These are phyloP conservation scores for Polyommatus iphigenia DNA, from an alignment of 2,888 invertebrate species.

Conservation along the genomic window DNA sequence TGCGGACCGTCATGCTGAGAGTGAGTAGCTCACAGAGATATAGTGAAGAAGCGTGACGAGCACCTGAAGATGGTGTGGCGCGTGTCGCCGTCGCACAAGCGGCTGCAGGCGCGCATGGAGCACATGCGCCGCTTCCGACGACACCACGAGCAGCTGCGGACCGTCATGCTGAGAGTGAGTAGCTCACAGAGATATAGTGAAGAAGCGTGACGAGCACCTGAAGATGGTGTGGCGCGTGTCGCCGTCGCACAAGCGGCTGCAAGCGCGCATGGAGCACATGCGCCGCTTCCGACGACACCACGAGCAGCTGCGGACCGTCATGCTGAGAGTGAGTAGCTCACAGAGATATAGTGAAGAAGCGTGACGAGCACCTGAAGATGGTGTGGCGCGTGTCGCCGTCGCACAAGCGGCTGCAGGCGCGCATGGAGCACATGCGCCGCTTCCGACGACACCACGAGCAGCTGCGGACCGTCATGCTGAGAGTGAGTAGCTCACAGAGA, in stretches of 20 bases:
- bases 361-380: too few species aligned
- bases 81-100: slow-evolving; percentile 96
- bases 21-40: slow-evolving; percentile 79
- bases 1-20: slow-evolving; percentile 97
- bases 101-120: slow-evolving; percentile 96
- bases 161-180: slow-evolving; percentile 91
- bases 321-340: slow-evolving; percentile 83
- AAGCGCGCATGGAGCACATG: slow-evolving; percentile 98
- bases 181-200: slow-evolving; percentile 88
- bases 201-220: slow-evolving; percentile 97
- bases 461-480: too few species aligned
- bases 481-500: too few species aligned
- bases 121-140: slow-evolving; percentile 98
- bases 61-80: slow-evolving; percentile 99
- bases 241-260: slow-evolving; percentile 97
- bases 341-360: too few species aligned
- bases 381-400: too few species aligned
- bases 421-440: too few species aligned
- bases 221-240: slow-evolving; percentile 99
- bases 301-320: slow-evolving; percentile 98
- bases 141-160: slow-evolving; percentile 98
- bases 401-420: too few species aligned
- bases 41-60: slow-evolving; percentile 98
- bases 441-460: too few species aligned
- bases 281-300: slow-evolving; percentile 97